Evolutionary conservation across 1,140 invertebrate species (phyloP), one percentile per base, ranked within the genome.

Genomic region (Mamestra configurata): DNA sequence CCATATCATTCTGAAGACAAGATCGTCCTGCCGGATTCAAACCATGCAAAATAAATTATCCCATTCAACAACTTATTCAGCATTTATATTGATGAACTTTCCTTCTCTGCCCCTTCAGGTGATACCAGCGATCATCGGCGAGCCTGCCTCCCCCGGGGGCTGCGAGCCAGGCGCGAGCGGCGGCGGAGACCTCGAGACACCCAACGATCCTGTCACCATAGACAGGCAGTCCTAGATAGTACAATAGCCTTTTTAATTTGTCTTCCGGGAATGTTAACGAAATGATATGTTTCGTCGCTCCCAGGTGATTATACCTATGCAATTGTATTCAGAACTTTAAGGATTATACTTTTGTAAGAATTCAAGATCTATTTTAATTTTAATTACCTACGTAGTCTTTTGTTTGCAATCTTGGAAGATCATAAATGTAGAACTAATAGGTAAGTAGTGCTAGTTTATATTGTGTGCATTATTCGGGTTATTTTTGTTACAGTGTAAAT

Each of bases 101-200:
- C 15, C 15, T 49, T n/a, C 1, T n/a, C 43, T 24, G 37, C 1
- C 24, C 27, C 0, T n/a, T 0, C 78, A 91, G 90, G 85, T 91
- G 27, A 90, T 91, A 27, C 90, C 90, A 22, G 84, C 86, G 0
- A 88, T 90, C 15, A 86, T 90, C 24, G 87, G 86, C 13, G 84
- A 84, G 31, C 80, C 73, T 15, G 18, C 22, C 24, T 4, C 20
- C 46, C 1, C 68, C 49, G 5, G 73, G 2, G 4, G 0, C 40
- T 0, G 43, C 20, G 80, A 40, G 31, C 43, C 37, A 8, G 59
- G 18, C 15, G 43, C 55, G 11, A 76, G 10, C 46, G 20, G n/a
- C 64, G 13, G 37, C 13, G 77, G 31, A 0, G 77, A 75, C n/a
- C 82, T 87, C 31, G 51, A 84, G 0, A 15, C 43, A 0, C 83